phyloP scores from a whole-genome alignment of 2,113 vertebrate genomes.

The Notarius quadriscutis region DNA sequence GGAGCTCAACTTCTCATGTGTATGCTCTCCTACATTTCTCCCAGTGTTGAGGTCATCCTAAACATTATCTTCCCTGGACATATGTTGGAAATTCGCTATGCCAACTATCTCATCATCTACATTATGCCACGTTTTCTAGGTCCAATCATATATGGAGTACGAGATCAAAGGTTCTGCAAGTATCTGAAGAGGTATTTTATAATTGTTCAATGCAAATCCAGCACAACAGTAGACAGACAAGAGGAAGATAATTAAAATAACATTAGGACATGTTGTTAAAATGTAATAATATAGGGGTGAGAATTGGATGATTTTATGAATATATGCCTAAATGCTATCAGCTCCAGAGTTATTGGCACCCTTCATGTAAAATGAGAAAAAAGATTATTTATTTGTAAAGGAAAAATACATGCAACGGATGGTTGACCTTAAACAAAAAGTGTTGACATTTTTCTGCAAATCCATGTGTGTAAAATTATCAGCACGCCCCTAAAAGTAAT shows the following conservation, averaged over 20 bases:
- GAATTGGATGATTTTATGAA: neutral
- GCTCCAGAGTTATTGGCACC: neutral
- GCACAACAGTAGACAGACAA: neutral
- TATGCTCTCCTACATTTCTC: slow-evolving; percentile 72
- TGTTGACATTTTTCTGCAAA: neutral
- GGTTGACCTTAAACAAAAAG: neutral
- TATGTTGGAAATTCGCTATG: slow-evolving; percentile 63
- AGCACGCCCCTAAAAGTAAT: neutral
- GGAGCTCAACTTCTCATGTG: slow-evolving; percentile 74
- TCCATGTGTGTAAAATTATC: neutral
- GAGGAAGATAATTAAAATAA: neutral
- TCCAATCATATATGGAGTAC: slow-evolving; percentile 69
- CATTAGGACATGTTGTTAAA: slow-evolving; percentile 1
- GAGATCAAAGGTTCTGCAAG: slow-evolving; percentile 67
- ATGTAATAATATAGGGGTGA: neutral
- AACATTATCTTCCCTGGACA: slow-evolving; percentile 58
- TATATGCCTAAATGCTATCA: no score
- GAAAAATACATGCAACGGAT: neutral
- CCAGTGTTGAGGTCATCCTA: slow-evolving; percentile 63
- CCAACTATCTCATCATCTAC: slow-evolving; percentile 70
- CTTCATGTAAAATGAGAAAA: neutral
- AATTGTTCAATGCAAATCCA: slow-evolving; percentile 20
- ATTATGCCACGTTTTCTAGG: slow-evolving; percentile 73
- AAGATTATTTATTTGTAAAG: neutral
- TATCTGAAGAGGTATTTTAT: slow-evolving; percentile 60